Evolutionary conservation across 2,797 vertebrate genomes (phyloP), one percentile per base, ranked within the genome.

Genomic region (Arctocebus calabarensis): DNA sequence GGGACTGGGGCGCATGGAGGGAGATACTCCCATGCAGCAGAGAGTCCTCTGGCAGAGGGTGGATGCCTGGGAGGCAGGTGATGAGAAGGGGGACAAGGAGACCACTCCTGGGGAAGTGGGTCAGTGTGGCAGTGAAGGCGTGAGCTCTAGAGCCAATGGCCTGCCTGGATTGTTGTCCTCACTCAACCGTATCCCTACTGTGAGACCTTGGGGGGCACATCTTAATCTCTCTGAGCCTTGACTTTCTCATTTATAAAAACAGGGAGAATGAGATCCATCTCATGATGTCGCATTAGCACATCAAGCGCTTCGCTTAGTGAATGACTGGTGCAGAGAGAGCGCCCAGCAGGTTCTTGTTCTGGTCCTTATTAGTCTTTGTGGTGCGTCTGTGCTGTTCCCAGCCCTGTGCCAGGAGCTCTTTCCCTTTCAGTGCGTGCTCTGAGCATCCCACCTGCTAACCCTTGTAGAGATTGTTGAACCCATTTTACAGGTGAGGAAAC

Each of bases 141-240:
- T 11, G 59, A 23, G 48, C 55, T 59, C 27, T n/a, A 55, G 64
- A 75, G 37, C 23, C 37, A 2, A 1, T 0, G 66, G 52, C 34
- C 52, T n/a, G 22, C 43, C 45, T 78, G 59, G 34, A 14, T 77
- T 40, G 27, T 32, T 22, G 25, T 40, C 71, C n/a, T 25, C 59
- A 20, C 25, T 40, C 83, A 6, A 23, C 64, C 22, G 1, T 14
- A 34, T 34, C 61, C 23, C 62, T 75, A 10, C 45, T 64, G 19
- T 71, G 40, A 92, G 92, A 81, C 9, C 7, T 29, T 85, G 86
- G 55, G 27, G 22, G 34, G 17, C 5, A 2, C 12, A 61, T 10
- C 73, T 91, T 66, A 45, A 66, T 27, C 62, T 88, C 62, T 82
- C 85, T 78, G 77, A 45, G 32, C 64, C n/a, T 74, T 74, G 13